These are phyloP conservation scores for Hyles lineata DNA, from an alignment of 2,888 invertebrate genomes.

Conservation along the genomic window DNA sequence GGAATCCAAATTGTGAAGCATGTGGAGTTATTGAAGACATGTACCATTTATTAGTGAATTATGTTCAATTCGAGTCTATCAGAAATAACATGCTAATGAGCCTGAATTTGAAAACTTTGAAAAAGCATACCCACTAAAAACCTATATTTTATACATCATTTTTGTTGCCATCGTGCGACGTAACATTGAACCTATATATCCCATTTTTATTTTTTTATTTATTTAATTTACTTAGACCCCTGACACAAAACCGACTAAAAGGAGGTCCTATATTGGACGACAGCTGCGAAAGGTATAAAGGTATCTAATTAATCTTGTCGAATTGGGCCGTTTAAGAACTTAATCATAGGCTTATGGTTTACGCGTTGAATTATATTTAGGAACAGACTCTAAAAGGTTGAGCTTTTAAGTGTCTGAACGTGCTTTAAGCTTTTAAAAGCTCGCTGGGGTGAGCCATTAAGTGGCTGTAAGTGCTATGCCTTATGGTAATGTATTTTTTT, in stretches of 20 bases:
- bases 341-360: constrained; percentile 9
- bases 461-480: background rate
- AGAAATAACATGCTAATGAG: too few relatives aligned
- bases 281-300: background rate
- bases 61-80: too few relatives aligned
- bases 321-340: constrained; percentile 8
- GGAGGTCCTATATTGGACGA: background rate
- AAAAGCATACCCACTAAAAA: too few relatives aligned
- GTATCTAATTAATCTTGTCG: constrained; percentile 1
- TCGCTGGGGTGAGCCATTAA: background rate
- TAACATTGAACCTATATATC: too few relatives aligned
- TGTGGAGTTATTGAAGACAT: too few relatives aligned
- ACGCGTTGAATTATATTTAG: background rate
- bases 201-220: background rate
- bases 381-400: background rate
- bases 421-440: background rate
- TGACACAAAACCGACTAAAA: background rate
- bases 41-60: too few relatives aligned
- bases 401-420: background rate
- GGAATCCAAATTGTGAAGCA: too few relatives aligned
- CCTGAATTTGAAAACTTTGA: too few relatives aligned
- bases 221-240: background rate
- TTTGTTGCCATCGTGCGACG: too few relatives aligned
- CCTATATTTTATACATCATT: too few relatives aligned
- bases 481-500: background rate